Evolutionary conservation across 2,113 vertebrate species (phyloP), one percentile per base, ranked within the genome.

Genomic region (Fregetta grallaria): DNA sequence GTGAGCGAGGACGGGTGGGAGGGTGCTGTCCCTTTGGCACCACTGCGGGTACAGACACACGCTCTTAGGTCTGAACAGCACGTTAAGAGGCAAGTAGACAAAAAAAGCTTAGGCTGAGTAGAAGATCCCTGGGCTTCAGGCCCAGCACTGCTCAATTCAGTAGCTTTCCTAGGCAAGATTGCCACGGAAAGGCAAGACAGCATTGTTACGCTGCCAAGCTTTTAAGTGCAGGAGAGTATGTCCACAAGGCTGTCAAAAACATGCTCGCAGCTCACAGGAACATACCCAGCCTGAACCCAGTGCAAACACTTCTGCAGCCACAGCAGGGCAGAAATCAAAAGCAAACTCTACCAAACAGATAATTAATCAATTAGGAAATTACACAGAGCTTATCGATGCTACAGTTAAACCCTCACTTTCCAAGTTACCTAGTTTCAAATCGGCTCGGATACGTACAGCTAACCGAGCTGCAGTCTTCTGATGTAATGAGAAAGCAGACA

Each of bases 341-440:
- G 86, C 66, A 88, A 88, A 75, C 53, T 82, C 75, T 49, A 88
- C 10, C 27, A 47, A 86, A 75, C 14, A 88, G 82, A 61, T 40
- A 63, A 61, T 82, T 90, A 93, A 96, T 92, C 78, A 83, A 83
- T 40, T 25, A 70, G 82, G 86, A 92, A 95, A 92, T 83, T 63
- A 68, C 92, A 79, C 21, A 47, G 40, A 68, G 58, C 66, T 95
- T 95, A 93, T 77, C 74, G 0, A 52, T 0, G 7, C 61, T 79
- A 38, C 61, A 67, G 88, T 23, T 79, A 73, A 88, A 89, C n/a
- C 27, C 59, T 62, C 55, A 9, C 61, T 89, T 84, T 63, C 45
- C 83, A 55, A 77, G 68, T 34, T 52, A 34, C 21, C 52, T 15
- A 34, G 53, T 47, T 88, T 13, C 73, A 70, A 70, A 61, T 16